Conservation (phyloP, 2,797 vertebrate genomes). For the Helarctos malayanus region DNA sequence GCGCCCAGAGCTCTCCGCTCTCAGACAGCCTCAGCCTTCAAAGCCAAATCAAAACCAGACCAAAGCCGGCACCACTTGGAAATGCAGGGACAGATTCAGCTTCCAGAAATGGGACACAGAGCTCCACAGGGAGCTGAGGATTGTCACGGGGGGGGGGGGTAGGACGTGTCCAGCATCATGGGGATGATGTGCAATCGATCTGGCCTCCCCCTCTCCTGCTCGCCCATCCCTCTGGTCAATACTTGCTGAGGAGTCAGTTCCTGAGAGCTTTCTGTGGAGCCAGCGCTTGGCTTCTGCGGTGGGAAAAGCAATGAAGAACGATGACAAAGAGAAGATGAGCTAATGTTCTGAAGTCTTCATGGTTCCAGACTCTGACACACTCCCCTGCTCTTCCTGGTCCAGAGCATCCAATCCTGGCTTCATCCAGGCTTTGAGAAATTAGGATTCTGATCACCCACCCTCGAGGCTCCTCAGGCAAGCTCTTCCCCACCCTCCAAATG, state of each 20-base stretch:
- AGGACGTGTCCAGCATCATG: rapidly evolving
- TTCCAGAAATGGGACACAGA: not conserved
- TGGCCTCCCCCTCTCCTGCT: rapidly evolving
- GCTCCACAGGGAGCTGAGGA: not conserved
- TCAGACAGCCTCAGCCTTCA: not conserved
- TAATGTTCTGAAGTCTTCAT: not conserved
- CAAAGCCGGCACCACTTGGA: not conserved
- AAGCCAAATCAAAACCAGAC: not conserved
- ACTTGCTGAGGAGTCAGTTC: not conserved
- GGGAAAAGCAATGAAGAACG: not conserved
- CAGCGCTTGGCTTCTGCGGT: not conserved
- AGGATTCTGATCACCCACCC: not conserved
- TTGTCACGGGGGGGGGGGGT: rapidly evolving
- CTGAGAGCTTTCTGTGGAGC: not conserved
- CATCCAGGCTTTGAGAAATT: not conserved
- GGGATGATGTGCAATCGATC: not conserved
- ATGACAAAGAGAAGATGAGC: not conserved
- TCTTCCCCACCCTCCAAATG: not conserved
- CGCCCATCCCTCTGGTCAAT: not conserved
- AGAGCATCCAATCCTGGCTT: not conserved
- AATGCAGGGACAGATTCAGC: not conserved
- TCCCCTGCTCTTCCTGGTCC: too few relatives aligned
- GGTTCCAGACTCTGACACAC: not conserved
- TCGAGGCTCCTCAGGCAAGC: not conserved
- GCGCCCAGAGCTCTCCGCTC: not conserved